Evolutionary conservation across 2,797 vertebrate genomes (phyloP).

Genomic region (Tauraco hartlaubi): DNA sequence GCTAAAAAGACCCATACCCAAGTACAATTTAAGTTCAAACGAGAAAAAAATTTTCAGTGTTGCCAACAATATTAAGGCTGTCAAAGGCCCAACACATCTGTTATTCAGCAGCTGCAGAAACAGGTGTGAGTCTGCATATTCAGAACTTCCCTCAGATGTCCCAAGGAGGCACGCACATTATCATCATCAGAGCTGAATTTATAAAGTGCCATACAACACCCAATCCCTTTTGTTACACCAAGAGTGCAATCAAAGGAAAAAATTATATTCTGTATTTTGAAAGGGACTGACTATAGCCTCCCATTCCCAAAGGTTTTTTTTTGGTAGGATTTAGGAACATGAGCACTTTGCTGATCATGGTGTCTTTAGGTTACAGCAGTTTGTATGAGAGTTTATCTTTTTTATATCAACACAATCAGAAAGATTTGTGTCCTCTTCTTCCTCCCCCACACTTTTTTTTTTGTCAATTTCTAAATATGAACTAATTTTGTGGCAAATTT

Average conservation of each 20-base stretch:
- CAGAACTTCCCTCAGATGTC: not conserved
- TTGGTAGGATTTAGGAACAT: not conserved
- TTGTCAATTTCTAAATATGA: not conserved
- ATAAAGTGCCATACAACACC: not conserved
- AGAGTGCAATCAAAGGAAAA: not conserved
- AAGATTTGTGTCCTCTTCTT: not conserved
- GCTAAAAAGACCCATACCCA: not conserved
- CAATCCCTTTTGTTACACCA: not conserved
- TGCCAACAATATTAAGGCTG: not conserved
- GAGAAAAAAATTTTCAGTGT: not conserved
- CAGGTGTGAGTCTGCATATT: slow-evolving; percentile 19
- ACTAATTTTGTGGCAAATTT: not conserved
- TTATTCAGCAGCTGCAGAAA: slow-evolving; percentile 53
- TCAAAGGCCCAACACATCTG: slow-evolving; percentile 23
- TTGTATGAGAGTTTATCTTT: not conserved
- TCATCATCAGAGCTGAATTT: not conserved
- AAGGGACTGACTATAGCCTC: not conserved
- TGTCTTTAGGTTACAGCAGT: not conserved
- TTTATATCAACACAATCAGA: not conserved
- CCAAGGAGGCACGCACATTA: not conserved
- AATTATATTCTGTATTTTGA: not conserved
- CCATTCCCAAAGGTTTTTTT: not conserved
- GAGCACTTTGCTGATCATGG: not conserved
- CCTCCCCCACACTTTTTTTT: not conserved
- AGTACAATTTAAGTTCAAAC: slow-evolving; percentile 20